phyloP scores from a whole-genome alignment of 2,113 vertebrate genomes.

The Rynchops niger region DNA sequence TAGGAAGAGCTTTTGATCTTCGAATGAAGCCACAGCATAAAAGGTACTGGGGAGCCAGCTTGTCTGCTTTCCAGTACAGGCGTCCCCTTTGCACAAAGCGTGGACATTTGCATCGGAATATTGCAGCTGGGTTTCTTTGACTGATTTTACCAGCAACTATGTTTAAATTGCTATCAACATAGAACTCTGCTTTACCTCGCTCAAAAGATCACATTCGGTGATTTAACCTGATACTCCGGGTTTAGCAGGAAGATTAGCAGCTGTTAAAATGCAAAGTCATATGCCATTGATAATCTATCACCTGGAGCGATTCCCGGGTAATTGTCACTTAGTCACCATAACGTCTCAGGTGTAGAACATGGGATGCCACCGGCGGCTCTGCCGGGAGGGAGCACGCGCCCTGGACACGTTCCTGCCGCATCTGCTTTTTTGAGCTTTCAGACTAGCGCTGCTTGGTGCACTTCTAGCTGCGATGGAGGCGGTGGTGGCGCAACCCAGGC shows the following conservation, averaged over 20 bases:
- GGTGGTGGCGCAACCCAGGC: neutral
- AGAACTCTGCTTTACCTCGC: neutral
- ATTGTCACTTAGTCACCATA: neutral
- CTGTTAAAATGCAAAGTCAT: neutral
- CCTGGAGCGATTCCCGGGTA: neutral
- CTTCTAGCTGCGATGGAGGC: neutral
- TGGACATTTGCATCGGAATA: neutral
- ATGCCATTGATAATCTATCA: neutral
- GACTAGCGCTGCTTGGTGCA: neutral
- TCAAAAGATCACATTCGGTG: neutral
- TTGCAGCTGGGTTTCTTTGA: neutral
- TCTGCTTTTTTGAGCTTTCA: neutral
- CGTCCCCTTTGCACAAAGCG: neutral
- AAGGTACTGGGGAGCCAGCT: neutral
- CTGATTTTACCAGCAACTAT: neutral
- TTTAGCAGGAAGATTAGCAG: neutral
- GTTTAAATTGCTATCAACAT: neutral
- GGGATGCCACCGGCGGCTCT: fast-evolving
- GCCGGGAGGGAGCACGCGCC: neutral
- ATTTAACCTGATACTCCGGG: neutral
- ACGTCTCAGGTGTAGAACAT: neutral
- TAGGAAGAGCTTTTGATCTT: neutral
- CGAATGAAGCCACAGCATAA: neutral
- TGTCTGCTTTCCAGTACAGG: neutral
- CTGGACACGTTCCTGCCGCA: fast-evolving